Percentiles rank a stretch among this genome's conserved stretches.
Evolutionary conservation across 2,113 vertebrate genomes (phyloP).

Genomic region (Phyllopteryx taeniolatus): DNA sequence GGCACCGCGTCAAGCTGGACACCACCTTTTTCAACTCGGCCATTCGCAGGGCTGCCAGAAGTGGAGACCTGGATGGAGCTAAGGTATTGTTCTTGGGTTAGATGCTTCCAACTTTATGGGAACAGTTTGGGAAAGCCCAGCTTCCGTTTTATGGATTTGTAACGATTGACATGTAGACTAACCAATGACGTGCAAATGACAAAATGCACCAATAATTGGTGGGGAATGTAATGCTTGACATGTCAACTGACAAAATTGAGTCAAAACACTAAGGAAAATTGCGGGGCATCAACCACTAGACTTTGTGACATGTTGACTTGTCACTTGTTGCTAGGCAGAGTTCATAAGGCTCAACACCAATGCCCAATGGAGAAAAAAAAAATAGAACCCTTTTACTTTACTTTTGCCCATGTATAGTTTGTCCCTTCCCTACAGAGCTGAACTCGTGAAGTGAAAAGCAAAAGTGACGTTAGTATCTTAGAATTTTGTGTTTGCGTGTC

Average conservation of each 20-base stretch:
- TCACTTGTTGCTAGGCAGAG: background rate
- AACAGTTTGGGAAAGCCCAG: too few species aligned
- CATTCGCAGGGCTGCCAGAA: constrained; percentile 80
- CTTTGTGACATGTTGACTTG: too few species aligned
- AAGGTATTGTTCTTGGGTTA: constrained; percentile 77
- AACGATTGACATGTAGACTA: too few species aligned
- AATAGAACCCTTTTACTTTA: background rate
- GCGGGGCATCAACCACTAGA: too few species aligned
- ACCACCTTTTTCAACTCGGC: constrained; percentile 85
- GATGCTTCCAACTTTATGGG: background rate
- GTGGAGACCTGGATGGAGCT: constrained; percentile 77
- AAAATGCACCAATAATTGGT: too few species aligned
- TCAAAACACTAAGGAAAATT: too few species aligned
- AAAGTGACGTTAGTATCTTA: background rate
- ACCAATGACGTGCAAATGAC: too few species aligned
- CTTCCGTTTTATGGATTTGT: too few species aligned
- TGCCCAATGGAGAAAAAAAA: background rate
- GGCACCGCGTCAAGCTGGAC: constrained; percentile 76
- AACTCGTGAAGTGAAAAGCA: background rate
- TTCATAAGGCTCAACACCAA: background rate
- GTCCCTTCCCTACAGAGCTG: background rate
- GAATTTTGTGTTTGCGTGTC: background rate
- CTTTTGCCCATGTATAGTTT: background rate
- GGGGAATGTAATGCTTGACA: too few species aligned
- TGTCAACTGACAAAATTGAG: too few species aligned